Base-by-base conservation (phyloP, 2,113 vertebrate genomes). In the Cavia porcellus region DNA sequence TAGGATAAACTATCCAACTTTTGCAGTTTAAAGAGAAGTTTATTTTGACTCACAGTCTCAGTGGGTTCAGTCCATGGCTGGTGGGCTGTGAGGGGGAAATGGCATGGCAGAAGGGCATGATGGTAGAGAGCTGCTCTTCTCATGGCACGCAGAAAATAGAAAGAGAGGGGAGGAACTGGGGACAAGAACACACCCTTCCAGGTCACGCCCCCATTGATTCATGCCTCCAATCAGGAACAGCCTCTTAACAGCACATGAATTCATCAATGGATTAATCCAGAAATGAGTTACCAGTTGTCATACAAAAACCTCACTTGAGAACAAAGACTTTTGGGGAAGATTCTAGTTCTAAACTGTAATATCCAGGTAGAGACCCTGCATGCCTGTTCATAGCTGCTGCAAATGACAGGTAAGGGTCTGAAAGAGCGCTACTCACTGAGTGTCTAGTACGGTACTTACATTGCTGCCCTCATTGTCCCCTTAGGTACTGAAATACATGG, bases 391-490 rank as follows among this genome's bases (percentile, higher is more conserved):
- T 45, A 32, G 99, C 99, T 0, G 99, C 99, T 0, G 99, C 99
- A 83, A 99, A 99, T 98, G 99, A 99, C 88, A 99, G 98, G 98
- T 99, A 99, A 1, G 99, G 99, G 97, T 99, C 99, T 0, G 99
- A 99, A 30, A 99, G 98, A 64, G 99, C 99, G 28, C 99, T 99
- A 74, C 99, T 99, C 38, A 99, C 99, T 79, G 99, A 96, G 98
- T 99, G 99, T 96, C 99, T 99, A 96, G 99, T 99, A 98, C 99
- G 99, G 99, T 99, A 20, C 99, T 99, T 79, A 99, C 99, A 0
- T 99, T 99, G 35, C 99, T 99, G 74, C 99, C 99, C 97, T 99
- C 99, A 5, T 99, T 99, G 98, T 99, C 99, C 98, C 99, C 99
- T 98, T 30, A 99, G 97, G 99, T 99, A 93, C 99, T 99, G 98